These are phyloP conservation scores for Escarpia spicata DNA, from an alignment of 2,888 invertebrate genomes.

Conservation along the genomic window DNA sequence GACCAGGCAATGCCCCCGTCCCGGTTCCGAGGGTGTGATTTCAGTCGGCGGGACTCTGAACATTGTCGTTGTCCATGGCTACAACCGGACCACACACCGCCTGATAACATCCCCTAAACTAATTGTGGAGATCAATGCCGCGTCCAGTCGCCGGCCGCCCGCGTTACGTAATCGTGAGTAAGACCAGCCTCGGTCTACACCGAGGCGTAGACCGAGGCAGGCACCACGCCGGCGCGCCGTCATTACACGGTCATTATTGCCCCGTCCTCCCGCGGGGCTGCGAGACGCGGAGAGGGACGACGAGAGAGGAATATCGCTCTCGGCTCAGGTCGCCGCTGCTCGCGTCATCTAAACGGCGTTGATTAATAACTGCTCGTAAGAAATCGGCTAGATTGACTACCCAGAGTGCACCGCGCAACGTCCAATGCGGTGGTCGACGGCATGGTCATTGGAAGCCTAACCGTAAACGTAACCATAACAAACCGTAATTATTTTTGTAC, in stretches of 20 bases:
- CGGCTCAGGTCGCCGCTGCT: too few species aligned
- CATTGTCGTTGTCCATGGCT: background rate
- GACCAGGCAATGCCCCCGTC: background rate
- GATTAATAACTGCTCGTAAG: too few species aligned
- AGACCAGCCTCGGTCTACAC: background rate
- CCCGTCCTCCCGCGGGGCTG: background rate
- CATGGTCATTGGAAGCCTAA: too few species aligned
- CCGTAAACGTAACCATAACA: too few species aligned
- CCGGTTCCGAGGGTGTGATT: background rate
- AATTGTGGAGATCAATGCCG: constrained; percentile 6
- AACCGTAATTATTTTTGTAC: too few species aligned
- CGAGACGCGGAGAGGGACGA: background rate
- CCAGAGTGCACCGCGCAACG: too few species aligned
- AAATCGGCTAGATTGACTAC: too few species aligned
- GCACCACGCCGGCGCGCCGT: background rate
- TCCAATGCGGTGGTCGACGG: too few species aligned
- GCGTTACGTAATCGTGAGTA: background rate
- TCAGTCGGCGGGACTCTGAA: background rate
- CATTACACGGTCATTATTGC: constrained; percentile 6
- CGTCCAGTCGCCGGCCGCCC: background rate
- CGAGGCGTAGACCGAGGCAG: background rate
- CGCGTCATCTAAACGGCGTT: too few species aligned
- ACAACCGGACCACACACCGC: background rate
- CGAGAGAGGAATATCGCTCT: background rate
- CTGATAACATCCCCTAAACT: constrained; percentile 7